Evolutionary conservation across 2,888 invertebrate genomes (phyloP).

Genomic region (Hydroisotoma schaefferi): DNA sequence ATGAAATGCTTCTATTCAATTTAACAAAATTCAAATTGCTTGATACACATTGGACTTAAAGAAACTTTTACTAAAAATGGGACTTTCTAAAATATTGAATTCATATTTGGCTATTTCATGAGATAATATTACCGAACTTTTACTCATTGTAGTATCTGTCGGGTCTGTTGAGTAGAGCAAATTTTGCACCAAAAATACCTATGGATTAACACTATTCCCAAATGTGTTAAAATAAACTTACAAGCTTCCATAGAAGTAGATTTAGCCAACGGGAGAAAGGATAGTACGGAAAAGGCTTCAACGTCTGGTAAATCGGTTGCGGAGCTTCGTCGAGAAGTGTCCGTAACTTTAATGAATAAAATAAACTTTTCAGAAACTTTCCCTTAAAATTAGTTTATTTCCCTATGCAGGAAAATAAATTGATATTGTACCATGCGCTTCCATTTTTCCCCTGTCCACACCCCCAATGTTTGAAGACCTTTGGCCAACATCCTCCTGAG

Average conservation of each 20-base stretch:
- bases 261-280: conserved; percentile 34
- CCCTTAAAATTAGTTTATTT: neutral
- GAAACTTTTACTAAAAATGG: too few relatives aligned
- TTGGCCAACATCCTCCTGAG: neutral
- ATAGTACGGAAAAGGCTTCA: conserved; percentile 28
- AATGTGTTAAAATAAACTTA: neutral
- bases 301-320: conserved; percentile 33
- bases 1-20: too few relatives aligned
- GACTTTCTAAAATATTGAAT: too few relatives aligned
- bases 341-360: conserved; percentile 21
- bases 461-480: neutral
- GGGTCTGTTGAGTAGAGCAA: neutral
- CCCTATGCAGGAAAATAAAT: neutral
- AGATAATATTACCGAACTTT: too few relatives aligned
- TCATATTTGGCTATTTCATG: too few relatives aligned
- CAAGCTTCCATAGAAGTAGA: conserved; percentile 34
- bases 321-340: conserved; percentile 24
- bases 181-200: neutral
- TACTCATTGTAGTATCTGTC: too few relatives aligned
- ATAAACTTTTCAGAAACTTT: neutral
- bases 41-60: too few relatives aligned
- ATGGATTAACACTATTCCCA: neutral
- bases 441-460: conserved; percentile 16
- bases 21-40: too few relatives aligned
- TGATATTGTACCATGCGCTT: conserved; percentile 24